phyloP scores from a whole-genome alignment of 2,113 vertebrate genomes.

The Phylloscopus whistleri region DNA sequence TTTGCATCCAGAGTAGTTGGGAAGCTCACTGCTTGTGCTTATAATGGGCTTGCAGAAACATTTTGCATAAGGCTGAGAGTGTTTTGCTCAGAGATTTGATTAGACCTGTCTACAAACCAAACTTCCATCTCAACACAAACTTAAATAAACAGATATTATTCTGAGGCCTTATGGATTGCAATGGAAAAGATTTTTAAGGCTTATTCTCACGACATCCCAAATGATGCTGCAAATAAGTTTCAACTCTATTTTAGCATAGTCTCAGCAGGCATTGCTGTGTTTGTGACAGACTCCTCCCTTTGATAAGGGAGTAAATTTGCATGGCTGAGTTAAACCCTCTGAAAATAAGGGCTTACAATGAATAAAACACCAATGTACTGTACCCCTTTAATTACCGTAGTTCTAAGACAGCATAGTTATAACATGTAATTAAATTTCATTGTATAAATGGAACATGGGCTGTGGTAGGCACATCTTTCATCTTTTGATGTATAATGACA shows the following conservation, averaged over 20 bases:
- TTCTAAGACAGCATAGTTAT: conserved; percentile 57
- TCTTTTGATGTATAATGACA: conserved; percentile 76
- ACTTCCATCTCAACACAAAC: not conserved
- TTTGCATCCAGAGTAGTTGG: not conserved
- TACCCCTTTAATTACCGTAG: conserved; percentile 48
- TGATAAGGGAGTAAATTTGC: conserved; percentile 26
- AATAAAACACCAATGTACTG: conserved; percentile 43
- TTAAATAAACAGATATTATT: not conserved
- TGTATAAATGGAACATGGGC: conserved; percentile 68
- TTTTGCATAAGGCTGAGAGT: not conserved
- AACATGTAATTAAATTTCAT: conserved; percentile 71
- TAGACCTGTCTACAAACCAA: not conserved
- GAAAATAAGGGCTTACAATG: conserved; percentile 44
- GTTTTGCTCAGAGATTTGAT: not conserved
- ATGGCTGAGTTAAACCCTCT: conserved; percentile 38
- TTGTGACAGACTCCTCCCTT: conserved; percentile 15
- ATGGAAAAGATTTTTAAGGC: not conserved
- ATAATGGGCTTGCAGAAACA: not conserved
- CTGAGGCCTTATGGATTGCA: not conserved
- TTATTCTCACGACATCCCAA: not conserved
- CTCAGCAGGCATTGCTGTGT: not conserved
- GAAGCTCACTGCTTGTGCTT: not conserved
- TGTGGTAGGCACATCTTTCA: conserved; percentile 62
- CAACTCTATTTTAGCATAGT: not conserved
- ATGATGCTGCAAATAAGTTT: not conserved